Percentiles rank a stretch among this genome's conserved stretches.
Evolutionary conservation across 2,797 vertebrate species (phyloP).

Genomic region (Alca torda): DNA sequence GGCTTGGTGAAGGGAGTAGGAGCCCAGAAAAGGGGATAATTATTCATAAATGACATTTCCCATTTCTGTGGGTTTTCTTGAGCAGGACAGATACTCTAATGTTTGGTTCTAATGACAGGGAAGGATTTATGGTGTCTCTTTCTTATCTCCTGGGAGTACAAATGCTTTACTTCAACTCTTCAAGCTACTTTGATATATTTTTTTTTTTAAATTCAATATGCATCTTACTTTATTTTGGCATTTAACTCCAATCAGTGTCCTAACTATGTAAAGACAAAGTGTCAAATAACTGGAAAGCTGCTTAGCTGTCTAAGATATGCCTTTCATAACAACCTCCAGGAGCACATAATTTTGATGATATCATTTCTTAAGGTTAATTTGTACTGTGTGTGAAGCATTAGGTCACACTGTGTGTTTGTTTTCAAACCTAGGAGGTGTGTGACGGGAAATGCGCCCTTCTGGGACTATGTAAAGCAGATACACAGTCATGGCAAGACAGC

Average conservation of each 20-base stretch:
- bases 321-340: background rate
- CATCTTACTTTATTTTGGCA: background rate
- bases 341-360: background rate
- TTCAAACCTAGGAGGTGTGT: background rate
- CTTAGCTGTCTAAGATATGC: background rate
- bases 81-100: slow-evolving; percentile 11
- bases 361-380: background rate
- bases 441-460: background rate
- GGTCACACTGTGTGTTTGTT: background rate
- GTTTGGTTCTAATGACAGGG: background rate
- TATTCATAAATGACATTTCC: slow-evolving; percentile 64
- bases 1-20: slow-evolving; percentile 48
- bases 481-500: background rate
- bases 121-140: background rate
- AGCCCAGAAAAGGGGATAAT: slow-evolving; percentile 36
- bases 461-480: background rate
- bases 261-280: background rate
- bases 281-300: background rate
- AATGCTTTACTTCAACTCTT: slow-evolving; percentile 3
- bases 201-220: background rate
- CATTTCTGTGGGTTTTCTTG: slow-evolving; percentile 57
- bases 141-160: background rate
- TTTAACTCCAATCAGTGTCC: background rate
- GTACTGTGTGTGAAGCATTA: background rate
- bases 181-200: background rate